Conservation (phyloP, 2,113 vertebrate genomes). For the Perca fluviatilis region DNA sequence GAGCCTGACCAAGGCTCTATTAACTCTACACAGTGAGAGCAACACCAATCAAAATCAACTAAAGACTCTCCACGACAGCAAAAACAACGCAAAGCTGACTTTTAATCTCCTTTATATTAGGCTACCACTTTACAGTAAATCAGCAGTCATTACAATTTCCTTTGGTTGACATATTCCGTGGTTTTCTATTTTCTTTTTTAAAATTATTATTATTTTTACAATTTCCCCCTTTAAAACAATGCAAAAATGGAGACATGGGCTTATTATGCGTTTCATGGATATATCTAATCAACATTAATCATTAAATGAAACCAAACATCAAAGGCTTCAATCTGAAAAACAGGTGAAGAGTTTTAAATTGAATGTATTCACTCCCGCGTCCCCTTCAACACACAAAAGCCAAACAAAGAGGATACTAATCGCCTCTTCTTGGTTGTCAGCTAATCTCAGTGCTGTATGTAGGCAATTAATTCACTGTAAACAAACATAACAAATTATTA, state of each 20-base stretch:
- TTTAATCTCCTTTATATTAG: conserved; percentile 16
- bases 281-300: conserved; percentile 10
- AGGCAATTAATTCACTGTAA: conserved; percentile 67
- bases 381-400: conserved; percentile 9
- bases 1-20: conserved; percentile 70
- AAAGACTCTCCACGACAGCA: neutral
- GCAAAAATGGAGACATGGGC: neutral
- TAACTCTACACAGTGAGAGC: conserved; percentile 66
- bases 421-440: conserved; percentile 57
- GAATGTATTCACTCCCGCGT: neutral
- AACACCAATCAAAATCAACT: conserved; percentile 14
- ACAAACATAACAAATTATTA: conserved; percentile 64
- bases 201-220: neutral
- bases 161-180: neutral
- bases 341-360: conserved; percentile 14
- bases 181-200: neutral
- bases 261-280: neutral
- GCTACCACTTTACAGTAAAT: neutral
- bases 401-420: conserved; percentile 54
- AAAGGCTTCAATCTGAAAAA: conserved; percentile 5
- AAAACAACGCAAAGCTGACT: conserved; percentile 10
- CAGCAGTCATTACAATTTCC: conserved; percentile 11
- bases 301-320: neutral
- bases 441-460: conserved; percentile 55
- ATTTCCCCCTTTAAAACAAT: conserved; percentile 1